Percentiles rank a stretch among this genome's conserved stretches.
These are phyloP conservation scores for Calidris pugnax DNA, from an alignment of 2,113 vertebrate species.

Conservation along the genomic window DNA sequence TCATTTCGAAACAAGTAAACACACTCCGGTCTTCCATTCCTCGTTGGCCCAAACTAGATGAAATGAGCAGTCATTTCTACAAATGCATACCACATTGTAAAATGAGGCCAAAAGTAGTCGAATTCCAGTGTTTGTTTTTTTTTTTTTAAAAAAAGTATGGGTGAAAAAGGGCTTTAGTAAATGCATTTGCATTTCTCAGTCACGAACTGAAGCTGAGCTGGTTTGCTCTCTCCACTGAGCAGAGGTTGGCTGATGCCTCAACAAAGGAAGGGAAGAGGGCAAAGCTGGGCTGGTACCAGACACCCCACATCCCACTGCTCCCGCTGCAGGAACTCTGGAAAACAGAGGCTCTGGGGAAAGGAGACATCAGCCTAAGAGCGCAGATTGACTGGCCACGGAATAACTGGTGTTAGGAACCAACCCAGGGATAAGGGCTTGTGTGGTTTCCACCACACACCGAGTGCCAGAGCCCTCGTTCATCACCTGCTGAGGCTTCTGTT, in stretches of 20 bases:
- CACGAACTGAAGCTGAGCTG: background rate
- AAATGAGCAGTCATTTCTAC: background rate
- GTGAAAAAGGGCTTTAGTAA: background rate
- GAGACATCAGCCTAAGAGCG: background rate
- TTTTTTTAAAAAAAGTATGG: background rate
- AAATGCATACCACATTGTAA: background rate
- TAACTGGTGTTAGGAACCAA: background rate
- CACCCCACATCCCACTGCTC: background rate
- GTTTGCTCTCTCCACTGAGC: background rate
- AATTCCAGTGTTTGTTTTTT: too few relatives aligned
- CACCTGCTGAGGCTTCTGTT: background rate
- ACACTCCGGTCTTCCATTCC: background rate
- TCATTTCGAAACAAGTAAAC: background rate
- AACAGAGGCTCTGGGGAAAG: background rate
- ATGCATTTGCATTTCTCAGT: background rate
- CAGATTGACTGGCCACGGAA: background rate
- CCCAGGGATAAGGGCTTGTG: background rate
- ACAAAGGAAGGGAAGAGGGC: background rate
- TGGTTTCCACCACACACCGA: fast-evolving
- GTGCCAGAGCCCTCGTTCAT: background rate
- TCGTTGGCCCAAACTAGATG: background rate
- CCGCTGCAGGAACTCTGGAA: background rate
- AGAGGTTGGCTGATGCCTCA: background rate
- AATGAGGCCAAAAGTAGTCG: background rate
- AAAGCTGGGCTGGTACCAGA: background rate